Evolutionary conservation across 2,888 invertebrate genomes (phyloP).

Genomic region (Geotrupes spiniger): DNA sequence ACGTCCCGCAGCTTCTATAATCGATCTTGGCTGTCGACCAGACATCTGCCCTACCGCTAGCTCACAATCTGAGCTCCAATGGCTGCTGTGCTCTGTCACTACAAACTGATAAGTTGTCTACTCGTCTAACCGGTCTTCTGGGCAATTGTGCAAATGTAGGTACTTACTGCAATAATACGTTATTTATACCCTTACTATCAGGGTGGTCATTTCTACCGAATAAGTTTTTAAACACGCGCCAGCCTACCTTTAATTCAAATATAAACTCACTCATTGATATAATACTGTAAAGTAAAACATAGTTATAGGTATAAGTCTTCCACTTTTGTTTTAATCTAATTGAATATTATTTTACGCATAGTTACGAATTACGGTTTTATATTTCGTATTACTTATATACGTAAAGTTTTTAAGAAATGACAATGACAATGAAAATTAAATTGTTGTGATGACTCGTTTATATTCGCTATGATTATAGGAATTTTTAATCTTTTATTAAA

Average conservation of each 20-base stretch:
- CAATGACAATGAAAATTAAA: too few relatives aligned
- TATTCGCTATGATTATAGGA: too few relatives aligned
- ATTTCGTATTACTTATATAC: too few relatives aligned
- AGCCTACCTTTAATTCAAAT: not conserved
- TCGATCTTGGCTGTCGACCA: conserved; percentile 40
- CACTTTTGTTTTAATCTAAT: too few relatives aligned
- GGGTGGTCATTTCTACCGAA: conserved; percentile 28
- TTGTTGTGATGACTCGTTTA: too few relatives aligned
- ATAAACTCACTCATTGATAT: too few relatives aligned
- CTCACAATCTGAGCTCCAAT: conserved; percentile 9
- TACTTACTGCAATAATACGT: conserved; percentile 31
- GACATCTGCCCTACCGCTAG: conserved; percentile 7
- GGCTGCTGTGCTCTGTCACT: conserved; percentile 26
- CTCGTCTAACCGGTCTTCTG: conserved; percentile 31
- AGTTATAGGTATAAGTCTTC: too few relatives aligned
- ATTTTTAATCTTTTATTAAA: too few relatives aligned
- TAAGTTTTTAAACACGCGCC: conserved; percentile 3
- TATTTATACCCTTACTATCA: conserved; percentile 30
- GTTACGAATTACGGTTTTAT: too few relatives aligned
- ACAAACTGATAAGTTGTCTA: conserved; percentile 33
- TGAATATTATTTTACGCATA: too few relatives aligned
- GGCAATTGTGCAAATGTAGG: conserved; percentile 30
- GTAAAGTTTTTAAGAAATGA: too few relatives aligned
- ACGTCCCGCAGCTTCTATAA: conserved; percentile 45
- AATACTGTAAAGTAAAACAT: too few relatives aligned